A percentile compares a stretch with the other conserved stretches of the same genome.
Conservation (phyloP, 2,797 vertebrate genomes). For the Spinibarbus caldwelli region DNA sequence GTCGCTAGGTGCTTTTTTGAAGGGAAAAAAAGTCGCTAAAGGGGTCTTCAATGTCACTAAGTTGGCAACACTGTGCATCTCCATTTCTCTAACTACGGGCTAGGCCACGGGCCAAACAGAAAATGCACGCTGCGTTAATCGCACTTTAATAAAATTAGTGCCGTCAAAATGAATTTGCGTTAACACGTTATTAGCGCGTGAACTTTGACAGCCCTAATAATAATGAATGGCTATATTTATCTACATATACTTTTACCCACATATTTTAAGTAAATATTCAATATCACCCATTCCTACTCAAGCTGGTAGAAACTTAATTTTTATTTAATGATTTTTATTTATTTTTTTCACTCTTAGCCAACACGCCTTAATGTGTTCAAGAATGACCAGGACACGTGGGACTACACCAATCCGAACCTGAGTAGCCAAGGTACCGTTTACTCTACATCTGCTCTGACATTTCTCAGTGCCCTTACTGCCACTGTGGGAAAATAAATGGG, state of each 20-base stretch:
- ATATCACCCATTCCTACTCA: not conserved
- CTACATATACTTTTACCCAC: not conserved
- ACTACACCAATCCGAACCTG: slow-evolving; percentile 94
- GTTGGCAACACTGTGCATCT: too few species aligned
- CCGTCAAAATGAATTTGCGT: too few species aligned
- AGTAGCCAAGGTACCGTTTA: slow-evolving; percentile 89
- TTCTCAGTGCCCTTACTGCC: slow-evolving; percentile 66
- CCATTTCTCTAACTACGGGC: too few species aligned
- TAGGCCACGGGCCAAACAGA: too few species aligned
- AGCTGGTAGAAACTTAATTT: not conserved
- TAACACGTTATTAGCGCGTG: too few species aligned
- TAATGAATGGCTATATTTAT: not conserved
- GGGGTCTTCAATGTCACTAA: too few species aligned
- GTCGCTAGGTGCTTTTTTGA: too few species aligned
- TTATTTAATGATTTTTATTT: not conserved
- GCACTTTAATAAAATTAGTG: too few species aligned
- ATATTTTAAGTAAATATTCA: not conserved
- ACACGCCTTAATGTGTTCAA: slow-evolving; percentile 96
- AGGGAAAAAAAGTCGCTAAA: too few species aligned
- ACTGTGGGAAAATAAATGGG: slow-evolving; percentile 61
- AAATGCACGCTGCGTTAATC: too few species aligned
- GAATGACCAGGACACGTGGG: slow-evolving; percentile 98
- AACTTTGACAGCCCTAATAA: too few species aligned
- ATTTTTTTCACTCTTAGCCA: slow-evolving; percentile 77
- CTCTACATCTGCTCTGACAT: slow-evolving; percentile 38